Evolutionary conservation across 2,888 invertebrate species (phyloP).

Genomic region (Anthophora plumipes): DNA sequence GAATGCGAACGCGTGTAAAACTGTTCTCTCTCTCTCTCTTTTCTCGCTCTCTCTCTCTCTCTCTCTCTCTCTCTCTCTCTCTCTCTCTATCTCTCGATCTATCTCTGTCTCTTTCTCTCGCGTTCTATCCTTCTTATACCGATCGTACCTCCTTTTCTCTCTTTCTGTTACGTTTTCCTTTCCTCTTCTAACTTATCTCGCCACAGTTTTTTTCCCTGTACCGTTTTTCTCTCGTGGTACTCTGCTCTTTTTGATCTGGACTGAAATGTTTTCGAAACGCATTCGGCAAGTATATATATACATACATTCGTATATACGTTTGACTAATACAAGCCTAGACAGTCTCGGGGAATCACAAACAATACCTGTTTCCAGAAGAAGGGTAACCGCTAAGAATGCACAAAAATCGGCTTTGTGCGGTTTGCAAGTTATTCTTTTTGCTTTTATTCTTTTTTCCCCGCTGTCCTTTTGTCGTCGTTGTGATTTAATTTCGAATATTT

Average conservation of each 20-base stretch:
- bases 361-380: not conserved
- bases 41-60: too few relatives aligned
- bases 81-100: not conserved
- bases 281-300: not conserved
- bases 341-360: slow-evolving; percentile 14
- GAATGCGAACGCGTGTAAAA: slow-evolving; percentile 55
- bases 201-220: not conserved
- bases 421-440: too few relatives aligned
- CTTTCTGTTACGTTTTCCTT: not conserved
- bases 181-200: not conserved
- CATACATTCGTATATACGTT: not conserved
- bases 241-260: not conserved
- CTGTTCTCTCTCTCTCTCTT: slow-evolving; percentile 39
- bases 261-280: slow-evolving; percentile 35
- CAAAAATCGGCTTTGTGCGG: not conserved
- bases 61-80: slow-evolving; percentile 4
- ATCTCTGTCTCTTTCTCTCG: not conserved
- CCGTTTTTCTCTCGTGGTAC: not conserved
- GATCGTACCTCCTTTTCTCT: not conserved
- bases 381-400: not conserved
- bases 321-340: not conserved
- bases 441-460: not conserved
- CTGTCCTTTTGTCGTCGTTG: too few relatives aligned
- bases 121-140: not conserved
- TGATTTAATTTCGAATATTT: not conserved